Conservation (phyloP, 2,797 vertebrate genomes). For the Nothura maculosa region DNA sequence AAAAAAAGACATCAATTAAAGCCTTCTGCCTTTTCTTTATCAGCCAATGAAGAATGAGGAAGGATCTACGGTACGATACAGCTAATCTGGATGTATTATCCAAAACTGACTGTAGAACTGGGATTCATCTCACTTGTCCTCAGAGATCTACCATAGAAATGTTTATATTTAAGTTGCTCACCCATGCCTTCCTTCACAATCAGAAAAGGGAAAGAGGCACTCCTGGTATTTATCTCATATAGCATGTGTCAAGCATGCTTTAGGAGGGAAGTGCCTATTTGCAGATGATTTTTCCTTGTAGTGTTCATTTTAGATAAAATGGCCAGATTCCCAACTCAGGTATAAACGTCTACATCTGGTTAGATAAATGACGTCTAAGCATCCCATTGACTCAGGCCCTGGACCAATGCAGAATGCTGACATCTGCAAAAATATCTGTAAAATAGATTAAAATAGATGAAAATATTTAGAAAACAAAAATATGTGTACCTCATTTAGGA, state of each 20-base stretch:
- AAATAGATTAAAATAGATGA: neutral
- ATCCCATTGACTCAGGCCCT: neutral
- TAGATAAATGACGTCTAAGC: neutral
- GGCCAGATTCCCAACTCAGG: neutral
- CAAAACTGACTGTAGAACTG: neutral
- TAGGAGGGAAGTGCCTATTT: neutral
- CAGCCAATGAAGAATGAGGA: neutral
- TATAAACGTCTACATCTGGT: neutral
- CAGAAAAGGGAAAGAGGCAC: neutral
- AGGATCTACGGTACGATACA: neutral
- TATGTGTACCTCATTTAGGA: neutral
- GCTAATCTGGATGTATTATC: neutral
- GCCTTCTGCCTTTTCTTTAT: neutral
- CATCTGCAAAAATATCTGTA: neutral
- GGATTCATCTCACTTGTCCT: neutral
- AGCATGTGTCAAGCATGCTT: neutral
- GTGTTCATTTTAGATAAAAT: neutral
- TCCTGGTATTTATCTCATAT: neutral
- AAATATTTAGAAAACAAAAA: neutral
- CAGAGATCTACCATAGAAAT: neutral
- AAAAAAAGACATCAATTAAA: neutral
- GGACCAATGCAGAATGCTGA: neutral
- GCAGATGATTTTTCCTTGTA: neutral
- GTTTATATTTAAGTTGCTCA: neutral
- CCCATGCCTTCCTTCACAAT: neutral